phyloP scores from a whole-genome alignment of 2,797 vertebrate genomes.

The Petrocephalus schoutedeni region DNA sequence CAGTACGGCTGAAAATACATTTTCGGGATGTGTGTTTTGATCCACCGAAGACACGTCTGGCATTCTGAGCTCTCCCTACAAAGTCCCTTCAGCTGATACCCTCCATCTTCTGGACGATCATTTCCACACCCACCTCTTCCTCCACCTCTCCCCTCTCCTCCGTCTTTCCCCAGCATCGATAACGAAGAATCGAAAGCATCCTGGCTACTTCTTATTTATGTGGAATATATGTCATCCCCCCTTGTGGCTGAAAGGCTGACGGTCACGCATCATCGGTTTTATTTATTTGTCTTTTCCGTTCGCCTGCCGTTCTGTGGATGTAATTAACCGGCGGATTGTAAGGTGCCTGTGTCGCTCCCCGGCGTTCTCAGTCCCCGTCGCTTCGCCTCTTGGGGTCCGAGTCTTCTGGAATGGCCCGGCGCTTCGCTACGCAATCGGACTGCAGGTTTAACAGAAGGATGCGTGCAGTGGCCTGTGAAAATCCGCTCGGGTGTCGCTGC shows the following conservation, averaged over 20 bases:
- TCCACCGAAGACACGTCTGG: constrained; percentile 8
- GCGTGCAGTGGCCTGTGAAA: not conserved
- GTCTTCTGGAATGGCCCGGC: constrained; percentile 13
- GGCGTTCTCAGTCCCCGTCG: not conserved
- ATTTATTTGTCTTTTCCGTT: constrained; percentile 23
- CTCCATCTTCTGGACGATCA: constrained; percentile 33
- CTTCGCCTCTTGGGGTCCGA: not conserved
- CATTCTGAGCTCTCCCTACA: not conserved
- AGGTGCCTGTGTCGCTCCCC: not conserved
- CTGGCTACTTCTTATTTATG: constrained; percentile 29
- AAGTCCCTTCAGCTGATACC: not conserved
- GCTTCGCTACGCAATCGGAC: not conserved
- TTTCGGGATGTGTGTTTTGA: constrained; percentile 14
- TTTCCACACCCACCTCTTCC: constrained; percentile 27
- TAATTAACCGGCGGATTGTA: not conserved
- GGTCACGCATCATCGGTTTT: not conserved
- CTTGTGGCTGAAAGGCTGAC: not conserved
- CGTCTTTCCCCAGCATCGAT: constrained; percentile 31
- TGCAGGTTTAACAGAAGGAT: constrained; percentile 12
- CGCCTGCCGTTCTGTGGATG: not conserved
- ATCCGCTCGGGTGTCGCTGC: not conserved
- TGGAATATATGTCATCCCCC: constrained; percentile 41
- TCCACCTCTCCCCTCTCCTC: constrained; percentile 35
- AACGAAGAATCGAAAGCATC: constrained; percentile 27
- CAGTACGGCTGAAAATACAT: constrained; percentile 19